phyloP scores from a whole-genome alignment of 2,797 vertebrate genomes.

The Babyrousa celebensis region DNA sequence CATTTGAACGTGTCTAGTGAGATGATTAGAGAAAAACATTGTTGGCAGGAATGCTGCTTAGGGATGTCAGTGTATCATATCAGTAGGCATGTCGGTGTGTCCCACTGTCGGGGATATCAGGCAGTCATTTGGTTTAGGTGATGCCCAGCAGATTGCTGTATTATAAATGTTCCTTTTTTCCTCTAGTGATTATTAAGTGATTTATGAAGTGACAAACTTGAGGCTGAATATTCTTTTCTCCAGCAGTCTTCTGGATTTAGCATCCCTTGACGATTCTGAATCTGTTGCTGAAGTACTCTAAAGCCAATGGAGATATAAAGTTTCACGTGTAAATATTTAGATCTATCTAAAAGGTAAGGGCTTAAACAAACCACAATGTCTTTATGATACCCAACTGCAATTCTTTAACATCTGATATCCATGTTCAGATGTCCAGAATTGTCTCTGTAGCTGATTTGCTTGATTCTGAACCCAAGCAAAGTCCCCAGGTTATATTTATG shows the following conservation, averaged over 20 bases:
- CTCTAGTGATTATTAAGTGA: not conserved
- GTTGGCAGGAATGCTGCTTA: not conserved
- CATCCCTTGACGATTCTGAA: constrained; percentile 22
- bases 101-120: not conserved
- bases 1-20: not conserved
- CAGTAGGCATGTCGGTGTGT: not conserved
- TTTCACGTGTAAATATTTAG: constrained; percentile 18
- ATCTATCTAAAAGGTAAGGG: not conserved
- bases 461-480: not conserved
- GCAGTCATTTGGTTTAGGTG: not conserved
- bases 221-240: constrained; percentile 31
- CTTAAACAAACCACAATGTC: not conserved
- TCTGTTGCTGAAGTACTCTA: not conserved
- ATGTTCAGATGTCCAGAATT: not conserved
- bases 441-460: not conserved
- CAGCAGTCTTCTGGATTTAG: not conserved
- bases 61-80: not conserved
- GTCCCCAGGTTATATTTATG: not conserved
- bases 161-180: not conserved
- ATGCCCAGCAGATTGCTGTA: not conserved
- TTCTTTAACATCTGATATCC: not conserved
- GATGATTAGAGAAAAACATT: not conserved
- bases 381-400: not conserved
- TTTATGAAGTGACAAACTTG: not conserved
- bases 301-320: not conserved